Percentiles rank a stretch among this genome's conserved stretches.
phyloP scores from a whole-genome alignment of 2,797 vertebrate genomes.

The Orestias chungarensis region DNA sequence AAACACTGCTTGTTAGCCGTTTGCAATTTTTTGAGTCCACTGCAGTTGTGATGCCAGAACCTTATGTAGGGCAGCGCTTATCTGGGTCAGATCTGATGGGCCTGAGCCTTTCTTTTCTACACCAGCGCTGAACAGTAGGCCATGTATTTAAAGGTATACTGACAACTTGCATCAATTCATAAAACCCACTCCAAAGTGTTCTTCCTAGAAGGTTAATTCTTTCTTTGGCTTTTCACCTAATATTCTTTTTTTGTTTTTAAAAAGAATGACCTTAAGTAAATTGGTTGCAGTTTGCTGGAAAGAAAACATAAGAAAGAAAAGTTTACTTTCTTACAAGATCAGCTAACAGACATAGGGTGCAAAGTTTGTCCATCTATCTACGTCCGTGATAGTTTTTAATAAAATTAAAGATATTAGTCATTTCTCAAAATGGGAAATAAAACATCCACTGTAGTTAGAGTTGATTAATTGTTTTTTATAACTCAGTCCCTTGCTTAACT shows the following conservation, averaged over 20 bases:
- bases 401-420: background rate
- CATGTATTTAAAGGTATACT: slow-evolving; percentile 8
- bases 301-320: background rate
- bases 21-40: slow-evolving; percentile 55
- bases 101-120: slow-evolving; percentile 52
- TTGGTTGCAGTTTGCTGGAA: background rate
- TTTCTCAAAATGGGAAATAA: background rate
- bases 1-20: slow-evolving; percentile 40
- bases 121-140: slow-evolving; percentile 15
- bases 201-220: background rate
- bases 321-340: background rate
- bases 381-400: background rate
- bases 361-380: too few species aligned
- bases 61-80: slow-evolving; percentile 79
- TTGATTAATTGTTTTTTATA: background rate
- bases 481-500: background rate
- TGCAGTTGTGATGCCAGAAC: slow-evolving; percentile 59
- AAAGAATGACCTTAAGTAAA: background rate
- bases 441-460: background rate
- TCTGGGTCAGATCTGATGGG: slow-evolving; percentile 78
- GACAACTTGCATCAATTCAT: background rate
- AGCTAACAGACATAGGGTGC: background rate
- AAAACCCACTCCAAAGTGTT: background rate
- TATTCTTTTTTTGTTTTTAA: background rate
- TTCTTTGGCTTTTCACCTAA: background rate